Percentiles rank a stretch among this genome's conserved stretches.
Evolutionary conservation across 2,888 invertebrate species (phyloP).

Genomic region (Cryptocheilus praepositus): DNA sequence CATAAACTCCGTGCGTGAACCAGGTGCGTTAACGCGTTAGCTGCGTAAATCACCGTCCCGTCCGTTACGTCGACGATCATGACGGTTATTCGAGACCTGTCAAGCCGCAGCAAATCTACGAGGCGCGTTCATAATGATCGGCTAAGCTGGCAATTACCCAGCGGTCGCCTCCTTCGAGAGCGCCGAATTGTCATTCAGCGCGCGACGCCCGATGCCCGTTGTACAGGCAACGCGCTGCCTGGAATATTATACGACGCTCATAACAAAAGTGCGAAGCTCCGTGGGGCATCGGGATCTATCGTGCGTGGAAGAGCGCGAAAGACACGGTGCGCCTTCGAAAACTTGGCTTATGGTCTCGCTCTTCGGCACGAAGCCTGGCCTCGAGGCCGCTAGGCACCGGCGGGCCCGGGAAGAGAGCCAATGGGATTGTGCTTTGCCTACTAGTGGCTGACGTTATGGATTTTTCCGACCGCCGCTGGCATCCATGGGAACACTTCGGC

Average conservation of each 20-base stretch:
- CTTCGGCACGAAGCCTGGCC: constrained; percentile 28
- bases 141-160: constrained; percentile 73
- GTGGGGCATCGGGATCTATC: constrained; percentile 34
- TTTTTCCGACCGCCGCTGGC: constrained; percentile 52
- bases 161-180: constrained; percentile 53
- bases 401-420: constrained; percentile 51
- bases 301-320: not conserved
- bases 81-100: constrained; percentile 43
- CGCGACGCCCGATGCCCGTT: constrained; percentile 69
- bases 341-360: constrained; percentile 52
- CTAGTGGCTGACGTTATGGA: constrained; percentile 62
- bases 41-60: too few species aligned
- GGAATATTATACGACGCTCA: constrained; percentile 71
- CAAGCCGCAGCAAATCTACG: constrained; percentile 40
- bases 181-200: constrained; percentile 69
- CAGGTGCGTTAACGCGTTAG: too few species aligned
- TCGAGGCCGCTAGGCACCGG: not conserved
- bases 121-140: constrained; percentile 65
- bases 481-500: constrained; percentile 61
- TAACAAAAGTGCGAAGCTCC: constrained; percentile 64
- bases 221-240: constrained; percentile 71
- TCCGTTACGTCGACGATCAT: not conserved
- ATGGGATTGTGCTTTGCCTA: constrained; percentile 64
- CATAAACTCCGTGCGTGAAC: too few species aligned
- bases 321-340: constrained; percentile 44